Conservation (phyloP, 2,113 vertebrate genomes). For the Cyanoderma ruficeps region DNA sequence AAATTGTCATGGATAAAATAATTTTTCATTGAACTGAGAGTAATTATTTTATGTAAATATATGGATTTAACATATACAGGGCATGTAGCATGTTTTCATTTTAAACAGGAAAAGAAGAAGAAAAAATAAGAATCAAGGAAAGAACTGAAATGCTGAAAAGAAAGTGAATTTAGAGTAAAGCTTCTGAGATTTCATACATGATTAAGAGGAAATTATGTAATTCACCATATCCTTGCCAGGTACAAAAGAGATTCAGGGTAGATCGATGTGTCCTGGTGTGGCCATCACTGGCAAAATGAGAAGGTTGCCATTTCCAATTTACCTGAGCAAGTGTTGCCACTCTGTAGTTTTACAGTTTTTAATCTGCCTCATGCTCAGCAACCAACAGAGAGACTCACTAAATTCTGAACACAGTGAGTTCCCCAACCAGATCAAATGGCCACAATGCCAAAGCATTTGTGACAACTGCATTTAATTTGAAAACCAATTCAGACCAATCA, state of each 20-base stretch:
- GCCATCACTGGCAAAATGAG: neutral
- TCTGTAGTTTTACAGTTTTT: neutral
- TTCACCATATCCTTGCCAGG: neutral
- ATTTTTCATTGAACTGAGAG: neutral
- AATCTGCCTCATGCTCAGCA: neutral
- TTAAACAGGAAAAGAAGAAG: neutral
- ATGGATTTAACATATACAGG: neutral
- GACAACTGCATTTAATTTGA: neutral
- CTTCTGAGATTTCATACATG: neutral
- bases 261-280: too few relatives aligned
- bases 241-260: neutral
- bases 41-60: neutral
- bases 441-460: neutral
- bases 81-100: rapidly evolving
- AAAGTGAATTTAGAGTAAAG: neutral
- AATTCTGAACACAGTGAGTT: neutral
- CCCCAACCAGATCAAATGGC: neutral
- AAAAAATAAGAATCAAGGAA: neutral
- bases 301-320: rapidly evolving
- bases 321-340: neutral
- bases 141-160: neutral
- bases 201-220: neutral
- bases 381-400: neutral
- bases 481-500: neutral
- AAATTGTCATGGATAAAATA: neutral